Conservation (phyloP, 1,140 invertebrate genomes). For the Octopus bimaculoides region DNA sequence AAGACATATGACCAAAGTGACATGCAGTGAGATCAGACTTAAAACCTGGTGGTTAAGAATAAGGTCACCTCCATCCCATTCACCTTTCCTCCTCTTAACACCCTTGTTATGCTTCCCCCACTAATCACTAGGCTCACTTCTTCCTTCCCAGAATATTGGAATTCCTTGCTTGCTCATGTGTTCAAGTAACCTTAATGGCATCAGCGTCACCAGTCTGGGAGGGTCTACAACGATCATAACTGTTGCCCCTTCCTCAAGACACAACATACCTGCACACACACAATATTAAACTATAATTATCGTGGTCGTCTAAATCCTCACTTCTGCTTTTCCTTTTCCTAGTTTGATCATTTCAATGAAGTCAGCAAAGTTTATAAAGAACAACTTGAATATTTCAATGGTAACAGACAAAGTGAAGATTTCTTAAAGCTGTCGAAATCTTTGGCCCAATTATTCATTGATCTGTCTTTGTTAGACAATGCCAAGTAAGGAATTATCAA, state of each 20-base stretch:
- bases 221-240: not conserved
- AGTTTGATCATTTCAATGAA: slow-evolving; percentile 35
- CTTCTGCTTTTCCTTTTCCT: not conserved
- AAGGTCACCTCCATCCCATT: too few relatives aligned
- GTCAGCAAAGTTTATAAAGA: slow-evolving; percentile 28
- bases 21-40: too few relatives aligned
- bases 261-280: not conserved
- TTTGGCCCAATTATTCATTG: slow-evolving; percentile 32
- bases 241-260: not conserved
- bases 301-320: not conserved
- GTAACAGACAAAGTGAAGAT: slow-evolving; percentile 13
- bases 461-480: slow-evolving; percentile 28
- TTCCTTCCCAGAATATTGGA: too few relatives aligned
- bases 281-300: not conserved
- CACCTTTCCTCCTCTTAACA: too few relatives aligned
- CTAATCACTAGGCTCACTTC: too few relatives aligned
- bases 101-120: too few relatives aligned
- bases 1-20: too few relatives aligned
- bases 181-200: too few relatives aligned
- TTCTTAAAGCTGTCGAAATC: slow-evolving; percentile 20
- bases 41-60: too few relatives aligned
- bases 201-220: too few relatives aligned
- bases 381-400: slow-evolving; percentile 21
- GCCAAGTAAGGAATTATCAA: slow-evolving; percentile 23
- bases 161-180: too few relatives aligned